phyloP scores from a whole-genome alignment of 2,113 vertebrate genomes.

The Brachypodius melanocephalos region DNA sequence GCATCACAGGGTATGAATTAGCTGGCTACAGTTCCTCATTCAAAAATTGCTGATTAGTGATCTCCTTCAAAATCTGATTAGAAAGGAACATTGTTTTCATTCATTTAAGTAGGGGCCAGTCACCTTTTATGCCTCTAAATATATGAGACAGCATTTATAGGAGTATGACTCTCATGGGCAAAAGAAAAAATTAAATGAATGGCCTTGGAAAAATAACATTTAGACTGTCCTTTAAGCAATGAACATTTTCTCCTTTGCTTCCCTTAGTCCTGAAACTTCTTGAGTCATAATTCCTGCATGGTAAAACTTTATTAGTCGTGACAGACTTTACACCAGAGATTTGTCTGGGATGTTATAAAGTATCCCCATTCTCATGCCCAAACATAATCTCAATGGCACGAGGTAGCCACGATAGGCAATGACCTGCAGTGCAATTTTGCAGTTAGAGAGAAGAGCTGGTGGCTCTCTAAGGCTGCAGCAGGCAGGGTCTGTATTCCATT shows the following conservation, averaged over 20 bases:
- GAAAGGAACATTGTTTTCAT: slow-evolving; percentile 32
- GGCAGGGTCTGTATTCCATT: not conserved
- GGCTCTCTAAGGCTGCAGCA: not conserved
- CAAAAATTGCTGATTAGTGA: slow-evolving; percentile 37
- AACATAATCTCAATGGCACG: not conserved
- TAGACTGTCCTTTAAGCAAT: not conserved
- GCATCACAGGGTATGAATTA: slow-evolving; percentile 6
- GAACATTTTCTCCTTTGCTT: not conserved
- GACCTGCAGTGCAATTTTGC: not conserved
- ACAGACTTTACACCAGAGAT: not conserved
- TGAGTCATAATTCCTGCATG: not conserved
- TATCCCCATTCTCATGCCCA: not conserved
- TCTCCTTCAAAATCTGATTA: slow-evolving; percentile 41
- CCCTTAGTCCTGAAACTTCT: not conserved
- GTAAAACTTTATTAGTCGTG: not conserved
- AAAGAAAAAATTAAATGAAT: not conserved
- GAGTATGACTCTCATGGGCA: not conserved
- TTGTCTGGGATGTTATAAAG: not conserved
- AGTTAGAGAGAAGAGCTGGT: not conserved
- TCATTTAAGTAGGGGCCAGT: not conserved
- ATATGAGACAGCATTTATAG: not conserved
- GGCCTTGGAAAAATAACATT: not conserved
- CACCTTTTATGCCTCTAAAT: slow-evolving; percentile 10
- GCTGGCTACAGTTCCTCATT: slow-evolving; percentile 24
- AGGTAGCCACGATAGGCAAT: not conserved